Base-by-base conservation (phyloP, 2,888 invertebrate genomes). In the Mechanitis mazaeus region DNA sequence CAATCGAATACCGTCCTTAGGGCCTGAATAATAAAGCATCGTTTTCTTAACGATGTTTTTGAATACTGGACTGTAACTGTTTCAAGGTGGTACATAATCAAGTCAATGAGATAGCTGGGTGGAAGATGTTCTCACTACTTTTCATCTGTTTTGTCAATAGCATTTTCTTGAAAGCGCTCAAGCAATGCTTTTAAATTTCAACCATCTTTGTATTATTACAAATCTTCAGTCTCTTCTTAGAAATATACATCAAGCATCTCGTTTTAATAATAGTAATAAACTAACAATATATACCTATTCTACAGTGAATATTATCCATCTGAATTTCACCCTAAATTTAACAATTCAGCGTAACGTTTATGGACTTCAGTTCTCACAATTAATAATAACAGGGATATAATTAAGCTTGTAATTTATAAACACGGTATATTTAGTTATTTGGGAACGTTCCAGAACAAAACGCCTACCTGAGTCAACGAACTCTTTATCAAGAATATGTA, bases 91-190 rank as follows among this genome's bases (percentile, higher is more conserved):
- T 74, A 78, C 72, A 78, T 80, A 81, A 82, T 81, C 75, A 74
- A 77, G 77, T 76, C 77, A 81, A 82, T 82, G 81, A 80, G 79
- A 79, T 77, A 71, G 71, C 69, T 69, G 67, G 68, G 67, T 66
- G 68, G 65, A 72, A 65, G 61, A 72, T 73, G 71, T 73, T 74
- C 71, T 72, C 64, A 64, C 66, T 66, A 70, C 60, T 66, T 69
- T 67, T 69, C 74, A 69, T 72, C 70, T 73, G 65, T 64, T 72
- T 70, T 72, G 75, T 72, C 75, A 74, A 75, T 73, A 72, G 53
- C 53, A 57, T 61, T 28, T 59, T 55, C 64, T 59, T 59, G 54
- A 58, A 46, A 46, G 50, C 38, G 56, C 33, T 63, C 38, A 46
- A 60, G 58, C 45, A 60, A 65, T 53, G 64, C 62, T 60, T 64